Evolutionary conservation across 2,888 invertebrate species (phyloP), one percentile per base, ranked within the genome.

Genomic region (Margaritifera margaritifera): DNA sequence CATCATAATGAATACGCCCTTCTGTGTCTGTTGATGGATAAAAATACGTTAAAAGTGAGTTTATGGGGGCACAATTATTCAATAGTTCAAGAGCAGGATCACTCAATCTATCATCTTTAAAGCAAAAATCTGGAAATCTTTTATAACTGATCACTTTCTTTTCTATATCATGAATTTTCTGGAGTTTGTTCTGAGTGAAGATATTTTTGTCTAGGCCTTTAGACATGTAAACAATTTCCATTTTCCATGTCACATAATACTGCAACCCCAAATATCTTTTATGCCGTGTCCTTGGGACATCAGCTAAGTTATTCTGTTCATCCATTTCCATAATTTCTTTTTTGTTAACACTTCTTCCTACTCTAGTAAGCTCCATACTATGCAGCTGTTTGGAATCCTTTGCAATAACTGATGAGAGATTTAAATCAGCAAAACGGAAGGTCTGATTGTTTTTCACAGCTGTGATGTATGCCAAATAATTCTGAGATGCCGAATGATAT

Each of bases 11-110:
- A 25, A 84, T 65, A 42, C 72, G 69, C 0, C 82, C 82, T 2
- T 64, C 60, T 4, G 61, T 61, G 58, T 81, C 80, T 50, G 71
- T 64, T 1, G 87, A 85, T 5, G 88, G 88, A 70, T 79, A 87
- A 71, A 87, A 86, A 68, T 87, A 87, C 27, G 86, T 84, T 64
- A 88, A 61, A 3, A 88, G 69, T 19, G 87, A 87, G 68, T 87
- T 87, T 6, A 86, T 74, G 6, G 88, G 88, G 19, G 83, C 81
- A 74, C 88, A 88, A 24, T 81, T 82, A 31, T 81, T 74, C 62
- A 79, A 74, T 1, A 72, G 69, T 42, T 72, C 63, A 15, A 85
- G 66, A 0, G 81, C 80, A 22, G 82, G 84, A 65, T 82, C 83
- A 4, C 63, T 60, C 4, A 57, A 42, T 11, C 70, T 65, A 6